Evolutionary conservation across 2,888 invertebrate genomes (phyloP).

Genomic region (Drosophila formosana): DNA sequence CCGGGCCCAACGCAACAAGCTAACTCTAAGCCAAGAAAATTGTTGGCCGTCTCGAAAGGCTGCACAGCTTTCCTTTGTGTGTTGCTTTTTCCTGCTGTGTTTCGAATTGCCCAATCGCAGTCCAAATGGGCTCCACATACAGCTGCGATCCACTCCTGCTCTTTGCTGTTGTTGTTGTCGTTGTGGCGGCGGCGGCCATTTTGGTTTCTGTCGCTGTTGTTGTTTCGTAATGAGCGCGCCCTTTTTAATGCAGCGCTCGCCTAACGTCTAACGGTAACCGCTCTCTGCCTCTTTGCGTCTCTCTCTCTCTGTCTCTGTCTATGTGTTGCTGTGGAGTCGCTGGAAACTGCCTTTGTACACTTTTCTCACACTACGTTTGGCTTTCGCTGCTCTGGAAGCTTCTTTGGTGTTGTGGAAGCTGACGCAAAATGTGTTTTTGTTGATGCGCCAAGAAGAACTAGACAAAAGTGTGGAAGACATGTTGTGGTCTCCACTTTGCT

Average conservation of each 20-base stretch:
- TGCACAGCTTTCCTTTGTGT: conserved; percentile 43
- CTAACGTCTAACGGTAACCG: conserved; percentile 69
- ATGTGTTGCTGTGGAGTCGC: conserved; percentile 12
- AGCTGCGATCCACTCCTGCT: conserved; percentile 42
- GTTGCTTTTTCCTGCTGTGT: conserved; percentile 49
- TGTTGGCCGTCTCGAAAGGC: conserved; percentile 32
- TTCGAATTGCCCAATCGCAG: conserved; percentile 32
- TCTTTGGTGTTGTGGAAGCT: conserved; percentile 49
- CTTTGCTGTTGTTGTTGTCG: conserved; percentile 23
- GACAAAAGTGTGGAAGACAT: conserved; percentile 32
- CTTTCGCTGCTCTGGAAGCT: conserved; percentile 55
- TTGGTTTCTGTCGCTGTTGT: conserved; percentile 24
- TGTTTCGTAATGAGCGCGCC: conserved; percentile 58
- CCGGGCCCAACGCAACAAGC: conserved; percentile 31
- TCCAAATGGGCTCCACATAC: conserved; percentile 25
- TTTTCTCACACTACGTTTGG: conserved; percentile 59
- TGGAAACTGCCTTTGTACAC: conserved; percentile 39
- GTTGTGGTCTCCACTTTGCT: conserved; percentile 41
- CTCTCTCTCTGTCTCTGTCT: not conserved
- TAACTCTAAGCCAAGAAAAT: conserved; percentile 32
- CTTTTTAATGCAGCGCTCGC: conserved; percentile 63
- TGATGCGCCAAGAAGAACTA: conserved; percentile 12
- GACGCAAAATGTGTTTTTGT: conserved; percentile 41
- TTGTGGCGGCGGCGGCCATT: conserved; percentile 40
- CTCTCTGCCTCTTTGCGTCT: conserved; percentile 9